These are phyloP conservation scores for Pluvianellus socialis DNA, from an alignment of 2,113 vertebrate genomes.

Conservation along the genomic window DNA sequence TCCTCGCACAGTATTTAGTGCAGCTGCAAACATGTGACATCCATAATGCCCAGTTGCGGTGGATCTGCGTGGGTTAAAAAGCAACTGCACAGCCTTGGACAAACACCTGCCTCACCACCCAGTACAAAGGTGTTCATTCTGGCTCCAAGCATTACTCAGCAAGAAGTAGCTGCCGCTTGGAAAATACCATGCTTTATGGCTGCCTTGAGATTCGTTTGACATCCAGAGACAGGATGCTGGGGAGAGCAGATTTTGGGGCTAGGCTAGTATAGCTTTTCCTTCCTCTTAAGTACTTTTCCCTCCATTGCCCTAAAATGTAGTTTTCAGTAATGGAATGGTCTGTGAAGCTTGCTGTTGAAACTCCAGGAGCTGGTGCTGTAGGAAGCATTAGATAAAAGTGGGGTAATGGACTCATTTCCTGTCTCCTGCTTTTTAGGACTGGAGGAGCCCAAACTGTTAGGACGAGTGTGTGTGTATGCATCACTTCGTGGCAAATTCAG, in stretches of 20 bases:
- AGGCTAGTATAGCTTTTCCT: not conserved
- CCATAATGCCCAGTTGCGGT: not conserved
- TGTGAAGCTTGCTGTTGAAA: not conserved
- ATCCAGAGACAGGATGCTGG: not conserved
- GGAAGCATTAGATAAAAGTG: not conserved
- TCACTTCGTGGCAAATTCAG: not conserved
- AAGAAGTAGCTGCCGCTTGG: not conserved
- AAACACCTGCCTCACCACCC: not conserved
- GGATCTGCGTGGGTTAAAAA: not conserved
- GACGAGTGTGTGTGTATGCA: fast-evolving
- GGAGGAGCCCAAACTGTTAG: not conserved
- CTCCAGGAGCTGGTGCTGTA: not conserved
- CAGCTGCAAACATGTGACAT: not conserved
- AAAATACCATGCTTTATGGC: not conserved
- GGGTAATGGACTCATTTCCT: not conserved
- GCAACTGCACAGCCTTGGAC: not conserved
- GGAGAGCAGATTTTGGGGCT: not conserved
- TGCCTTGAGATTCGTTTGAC: not conserved
- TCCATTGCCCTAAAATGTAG: not conserved
- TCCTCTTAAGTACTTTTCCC: not conserved
- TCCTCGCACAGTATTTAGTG: not conserved
- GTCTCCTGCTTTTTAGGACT: not conserved
- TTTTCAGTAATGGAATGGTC: not conserved
- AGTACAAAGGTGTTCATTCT: not conserved
- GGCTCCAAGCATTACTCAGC: not conserved